These are phyloP conservation scores for Thamnophis elegans DNA, from an alignment of 2,797 vertebrate species.

Conservation along the genomic window DNA sequence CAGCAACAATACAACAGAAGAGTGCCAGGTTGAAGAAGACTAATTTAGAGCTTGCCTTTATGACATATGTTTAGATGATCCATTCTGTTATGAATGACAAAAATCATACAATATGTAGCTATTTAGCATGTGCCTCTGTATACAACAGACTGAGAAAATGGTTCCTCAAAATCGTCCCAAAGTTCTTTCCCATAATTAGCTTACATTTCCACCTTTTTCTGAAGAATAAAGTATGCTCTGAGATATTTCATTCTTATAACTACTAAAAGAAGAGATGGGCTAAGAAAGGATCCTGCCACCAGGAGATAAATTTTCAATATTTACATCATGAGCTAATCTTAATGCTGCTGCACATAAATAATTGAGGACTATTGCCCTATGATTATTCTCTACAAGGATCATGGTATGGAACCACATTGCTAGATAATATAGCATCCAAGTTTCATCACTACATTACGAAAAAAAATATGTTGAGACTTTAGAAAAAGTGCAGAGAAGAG, in stretches of 20 bases:
- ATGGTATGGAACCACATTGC: neutral
- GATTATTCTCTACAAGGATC: neutral
- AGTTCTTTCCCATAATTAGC: neutral
- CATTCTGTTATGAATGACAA: neutral
- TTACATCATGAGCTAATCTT: neutral
- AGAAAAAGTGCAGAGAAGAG: too few relatives aligned
- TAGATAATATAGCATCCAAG: too few relatives aligned
- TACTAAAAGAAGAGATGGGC: neutral
- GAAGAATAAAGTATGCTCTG: neutral
- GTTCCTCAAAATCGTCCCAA: neutral
- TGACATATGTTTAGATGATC: neutral
- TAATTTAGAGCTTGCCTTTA: constrained; percentile 24
- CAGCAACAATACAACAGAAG: neutral
- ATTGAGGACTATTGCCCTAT: neutral
- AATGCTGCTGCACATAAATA: neutral
- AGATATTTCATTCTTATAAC: neutral
- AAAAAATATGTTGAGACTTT: too few relatives aligned
- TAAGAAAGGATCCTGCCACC: neutral
- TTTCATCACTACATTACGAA: too few relatives aligned
- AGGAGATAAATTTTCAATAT: neutral
- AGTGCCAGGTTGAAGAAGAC: neutral
- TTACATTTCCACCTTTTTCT: neutral
- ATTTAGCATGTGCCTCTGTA: neutral
- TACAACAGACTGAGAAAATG: neutral
- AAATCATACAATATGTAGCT: neutral